These are phyloP conservation scores for Colletes latitarsis DNA, from an alignment of 1,140 invertebrate species.

Conservation along the genomic window DNA sequence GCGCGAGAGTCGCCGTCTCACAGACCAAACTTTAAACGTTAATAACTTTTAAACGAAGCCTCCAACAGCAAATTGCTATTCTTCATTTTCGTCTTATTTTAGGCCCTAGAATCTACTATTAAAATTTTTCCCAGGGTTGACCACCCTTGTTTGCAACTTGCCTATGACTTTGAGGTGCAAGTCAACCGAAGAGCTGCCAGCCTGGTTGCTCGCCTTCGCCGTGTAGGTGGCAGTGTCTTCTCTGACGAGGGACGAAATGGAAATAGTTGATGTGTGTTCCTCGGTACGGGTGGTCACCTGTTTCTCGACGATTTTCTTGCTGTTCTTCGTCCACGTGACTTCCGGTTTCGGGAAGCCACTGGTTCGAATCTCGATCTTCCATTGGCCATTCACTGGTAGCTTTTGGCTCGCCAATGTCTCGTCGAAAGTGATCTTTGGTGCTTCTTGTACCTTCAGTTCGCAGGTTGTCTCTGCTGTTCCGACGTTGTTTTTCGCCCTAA, in stretches of 20 bases:
- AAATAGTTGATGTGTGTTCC: constrained; percentile 83
- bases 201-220: constrained; percentile 85
- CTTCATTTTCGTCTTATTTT: no score
- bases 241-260: constrained; percentile 83
- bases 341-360: constrained; percentile 86
- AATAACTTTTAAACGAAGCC: no score
- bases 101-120: no score
- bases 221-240: constrained; percentile 86
- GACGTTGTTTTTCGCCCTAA: constrained; percentile 85
- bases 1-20: no score
- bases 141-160: constrained; percentile 78
- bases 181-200: constrained; percentile 87
- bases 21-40: no score
- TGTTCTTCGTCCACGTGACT: constrained; percentile 85
- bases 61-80: no score
- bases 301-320: constrained; percentile 79
- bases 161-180: constrained; percentile 90
- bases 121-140: no score
- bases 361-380: constrained; percentile 84
- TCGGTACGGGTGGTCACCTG: constrained; percentile 82
- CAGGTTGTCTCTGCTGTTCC: constrained; percentile 88
- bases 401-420: constrained; percentile 84
- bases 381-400: constrained; percentile 83
- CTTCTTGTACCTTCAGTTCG: constrained; percentile 85
- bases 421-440: constrained; percentile 84